Percentiles rank a stretch among this genome's conserved stretches.
Conservation (phyloP, 2,888 invertebrate species). For the Dryobota labecula region DNA sequence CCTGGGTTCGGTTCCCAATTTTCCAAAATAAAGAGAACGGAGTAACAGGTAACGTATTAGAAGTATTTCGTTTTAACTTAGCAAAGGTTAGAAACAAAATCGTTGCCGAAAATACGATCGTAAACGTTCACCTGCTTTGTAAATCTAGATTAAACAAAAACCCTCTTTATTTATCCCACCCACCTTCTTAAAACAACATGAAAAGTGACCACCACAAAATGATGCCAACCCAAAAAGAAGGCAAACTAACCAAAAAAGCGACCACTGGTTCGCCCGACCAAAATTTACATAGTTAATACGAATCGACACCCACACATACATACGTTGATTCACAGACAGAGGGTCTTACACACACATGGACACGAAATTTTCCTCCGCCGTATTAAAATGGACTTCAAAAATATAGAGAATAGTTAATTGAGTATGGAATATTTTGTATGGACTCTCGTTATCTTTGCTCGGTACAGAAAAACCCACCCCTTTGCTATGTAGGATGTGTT, state of each 20-base stretch:
- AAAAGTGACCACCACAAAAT: constrained; percentile 33
- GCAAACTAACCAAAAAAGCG: constrained; percentile 60
- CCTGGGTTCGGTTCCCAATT: background rate
- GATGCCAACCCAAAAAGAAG: constrained; percentile 37
- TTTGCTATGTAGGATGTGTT: too few species aligned
- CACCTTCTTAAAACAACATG: constrained; percentile 43
- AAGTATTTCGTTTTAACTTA: background rate
- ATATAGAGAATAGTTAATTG: constrained; percentile 56
- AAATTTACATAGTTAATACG: constrained; percentile 71
- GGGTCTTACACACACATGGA: constrained; percentile 17
- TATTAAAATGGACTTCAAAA: constrained; percentile 57
- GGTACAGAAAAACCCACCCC: background rate
- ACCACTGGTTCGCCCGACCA: constrained; percentile 52
- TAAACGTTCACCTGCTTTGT: background rate
- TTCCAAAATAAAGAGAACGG: background rate
- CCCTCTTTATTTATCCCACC: constrained; percentile 8
- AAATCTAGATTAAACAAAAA: constrained; percentile 4
- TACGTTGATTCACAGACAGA: constrained; percentile 19
- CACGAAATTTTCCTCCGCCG: constrained; percentile 42
- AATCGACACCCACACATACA: constrained; percentile 60
- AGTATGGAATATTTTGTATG: constrained; percentile 42
- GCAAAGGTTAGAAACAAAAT: background rate
- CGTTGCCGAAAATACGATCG: background rate
- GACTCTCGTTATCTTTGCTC: constrained; percentile 28
- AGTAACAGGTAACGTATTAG: background rate